A percentile compares a stretch with the other conserved stretches of the same genome.
phyloP scores from a whole-genome alignment of 2,113 vertebrate genomes.

The Chauna torquata region DNA sequence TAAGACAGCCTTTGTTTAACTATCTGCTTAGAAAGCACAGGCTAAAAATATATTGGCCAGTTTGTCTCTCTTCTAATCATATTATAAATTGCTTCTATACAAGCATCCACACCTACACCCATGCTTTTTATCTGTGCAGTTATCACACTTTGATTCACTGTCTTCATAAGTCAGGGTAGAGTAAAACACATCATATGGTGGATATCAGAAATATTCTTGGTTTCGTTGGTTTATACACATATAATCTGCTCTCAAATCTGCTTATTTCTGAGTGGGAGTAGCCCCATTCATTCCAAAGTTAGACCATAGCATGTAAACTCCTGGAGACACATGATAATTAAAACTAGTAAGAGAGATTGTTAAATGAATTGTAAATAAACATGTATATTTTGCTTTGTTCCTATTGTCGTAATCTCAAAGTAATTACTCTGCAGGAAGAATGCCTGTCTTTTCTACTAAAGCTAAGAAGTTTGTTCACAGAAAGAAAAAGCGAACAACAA shows the following conservation, averaged over 20 bases:
- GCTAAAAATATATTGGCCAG: background rate
- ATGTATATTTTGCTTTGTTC: background rate
- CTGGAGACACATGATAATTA: background rate
- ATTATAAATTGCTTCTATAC: background rate
- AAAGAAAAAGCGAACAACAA: background rate
- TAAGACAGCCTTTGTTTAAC: background rate
- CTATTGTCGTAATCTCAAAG: background rate
- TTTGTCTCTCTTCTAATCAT: background rate
- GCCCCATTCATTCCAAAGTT: background rate
- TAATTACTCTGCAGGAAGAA: background rate
- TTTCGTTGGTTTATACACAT: background rate
- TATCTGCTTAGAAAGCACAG: background rate
- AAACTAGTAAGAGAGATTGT: background rate
- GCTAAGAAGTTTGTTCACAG: background rate
- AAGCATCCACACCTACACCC: background rate
- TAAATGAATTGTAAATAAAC: background rate
- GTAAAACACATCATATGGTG: fast-evolving
- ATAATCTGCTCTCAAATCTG: background rate
- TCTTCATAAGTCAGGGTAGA: background rate
- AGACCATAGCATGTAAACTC: background rate
- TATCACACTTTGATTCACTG: background rate
- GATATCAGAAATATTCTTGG: background rate
- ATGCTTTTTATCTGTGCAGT: background rate
- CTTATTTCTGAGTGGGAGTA: background rate
- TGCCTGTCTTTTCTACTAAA: background rate